Conservation (phyloP, 2,113 vertebrate species). For the Syngnathoides biaculeatus region DNA sequence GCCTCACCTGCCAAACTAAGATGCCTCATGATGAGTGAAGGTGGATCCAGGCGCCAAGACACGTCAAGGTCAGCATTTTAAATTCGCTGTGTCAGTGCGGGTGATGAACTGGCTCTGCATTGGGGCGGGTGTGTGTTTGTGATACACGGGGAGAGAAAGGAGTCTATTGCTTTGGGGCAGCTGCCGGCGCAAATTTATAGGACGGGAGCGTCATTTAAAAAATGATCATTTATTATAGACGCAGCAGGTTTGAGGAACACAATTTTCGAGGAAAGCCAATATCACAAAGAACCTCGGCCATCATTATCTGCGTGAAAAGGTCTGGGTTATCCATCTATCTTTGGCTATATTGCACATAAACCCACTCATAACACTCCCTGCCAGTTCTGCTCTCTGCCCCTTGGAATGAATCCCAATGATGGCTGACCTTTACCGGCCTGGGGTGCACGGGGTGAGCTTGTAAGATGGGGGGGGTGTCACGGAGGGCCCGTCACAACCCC, state of each 20-base stretch:
- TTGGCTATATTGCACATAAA: slow-evolving; percentile 19
- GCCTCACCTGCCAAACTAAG: slow-evolving; percentile 40
- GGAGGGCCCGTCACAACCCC: slow-evolving; percentile 36
- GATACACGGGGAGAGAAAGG: not conserved
- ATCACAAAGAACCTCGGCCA: slow-evolving; percentile 15
- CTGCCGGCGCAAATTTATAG: not conserved
- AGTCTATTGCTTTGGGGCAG: not conserved
- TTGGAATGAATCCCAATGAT: slow-evolving; percentile 67
- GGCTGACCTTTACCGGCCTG: slow-evolving; percentile 66
- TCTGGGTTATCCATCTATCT: slow-evolving; percentile 22
- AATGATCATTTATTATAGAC: slow-evolving; percentile 34
- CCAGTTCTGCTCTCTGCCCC: slow-evolving; percentile 44
- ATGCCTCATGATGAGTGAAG: slow-evolving; percentile 40
- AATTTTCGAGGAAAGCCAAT: slow-evolving; percentile 4
- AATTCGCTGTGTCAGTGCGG: slow-evolving; percentile 49
- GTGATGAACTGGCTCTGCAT: slow-evolving; percentile 60
- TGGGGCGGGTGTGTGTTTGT: slow-evolving; percentile 5
- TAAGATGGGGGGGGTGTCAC: slow-evolving; percentile 15
- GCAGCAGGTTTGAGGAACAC: slow-evolving; percentile 4
- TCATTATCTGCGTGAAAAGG: slow-evolving; percentile 19
- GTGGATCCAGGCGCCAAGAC: slow-evolving; percentile 37
- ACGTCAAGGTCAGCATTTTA: slow-evolving; percentile 59
- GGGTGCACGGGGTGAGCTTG: slow-evolving; percentile 29
- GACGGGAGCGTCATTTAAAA: slow-evolving; percentile 22
- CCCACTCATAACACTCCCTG: slow-evolving; percentile 31